Base-by-base conservation (phyloP, 2,888 invertebrate species). In the Diabrotica balteata region DNA sequence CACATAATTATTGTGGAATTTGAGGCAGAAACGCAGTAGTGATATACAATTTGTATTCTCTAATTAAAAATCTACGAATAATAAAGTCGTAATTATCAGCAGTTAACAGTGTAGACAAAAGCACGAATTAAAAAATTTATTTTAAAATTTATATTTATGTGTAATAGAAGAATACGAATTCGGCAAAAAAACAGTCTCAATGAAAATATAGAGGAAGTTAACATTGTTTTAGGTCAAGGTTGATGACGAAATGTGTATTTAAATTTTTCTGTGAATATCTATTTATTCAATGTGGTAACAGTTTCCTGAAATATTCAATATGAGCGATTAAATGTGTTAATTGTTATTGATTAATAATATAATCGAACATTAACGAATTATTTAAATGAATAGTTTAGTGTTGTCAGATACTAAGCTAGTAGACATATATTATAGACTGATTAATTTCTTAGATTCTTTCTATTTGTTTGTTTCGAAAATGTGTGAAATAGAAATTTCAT, bases 151-250 rank as follows among this genome's bases (percentile, higher is more conserved):
- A 57, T 11, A 57, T 57, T 57, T 57, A 57, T 45, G 11, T 57
- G 45, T 8, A 45, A 57, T 57, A 57, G 44, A 57, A 45, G 9
- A 55, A 55, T 7, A 32, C 32, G 32, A 32, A 2, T 4, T 32
- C 32, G 4, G 32, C 32, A 32, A 47, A 8, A 57, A 43, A 45
- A 57, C 44, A 45, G 44, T 44, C 11, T 57, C 55, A 57, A 57
- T 43, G 55, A 57, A 17, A 57, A 57, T 57, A 11, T 45, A 11
- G 7, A 57, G 55, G 55, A 57, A 57, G 45, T 57, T 57, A 8
- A 45, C 11, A n/a, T 17, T 43, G 10, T 57, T 57, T 57, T 11
- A 45, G 55, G 9, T 45, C 43, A 57, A 45, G 55, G 43, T 11
- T n/a, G 8, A 4, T 57, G 45, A 45, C 55, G 55, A 57, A 57